Base-by-base conservation (phyloP, 2,113 vertebrate species). In the Oophaga pumilio region DNA sequence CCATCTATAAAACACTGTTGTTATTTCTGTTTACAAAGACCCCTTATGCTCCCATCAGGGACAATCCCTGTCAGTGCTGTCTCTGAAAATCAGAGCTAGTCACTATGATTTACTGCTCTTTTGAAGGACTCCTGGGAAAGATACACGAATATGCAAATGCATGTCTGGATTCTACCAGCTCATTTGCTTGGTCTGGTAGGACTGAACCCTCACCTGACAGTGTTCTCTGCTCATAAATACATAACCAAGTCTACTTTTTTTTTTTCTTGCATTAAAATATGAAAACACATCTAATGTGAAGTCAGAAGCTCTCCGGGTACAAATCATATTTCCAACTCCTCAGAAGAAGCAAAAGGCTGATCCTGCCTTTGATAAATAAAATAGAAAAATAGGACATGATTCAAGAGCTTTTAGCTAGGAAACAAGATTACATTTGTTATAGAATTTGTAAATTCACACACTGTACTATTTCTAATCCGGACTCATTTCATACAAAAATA, bases 1-100 rank as follows among this genome's bases (percentile, higher is more conserved):
- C 43, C 43, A 74, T 74, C 71, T 18, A 74, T 74, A 74, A 74
- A 74, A 74, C 71, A 74, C 18, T 12, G 71, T 74, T 74, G 71
- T 74, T 74, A 11, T 74, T 49, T 74, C 12, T 80, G 57, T 82
- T 68, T 52, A 82, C 33, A 82, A 82, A 82, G 93, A 94, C 93
- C 91, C 88, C 93, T 94, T 93, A 93, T 93, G 89, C 86, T 90
- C 82, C 92, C 90, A 4, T 76, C 66, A 93, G 94, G 76, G 94
- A 92, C 89, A 68, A 90, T 91, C 85, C 68, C 71, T 80, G 74
- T 57, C 89, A 92, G 88, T 18, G 92, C 89, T 87, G 79, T 93
- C 77, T 60, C 53, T 20, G 56, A 80, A 59, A 24, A 80, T 80
- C 77, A 60, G 56, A 80, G 15, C 53, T 10, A 59, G 24, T 60